These are phyloP conservation scores for Chloromyia formosa DNA, from an alignment of 2,888 invertebrate species.

Conservation along the genomic window DNA sequence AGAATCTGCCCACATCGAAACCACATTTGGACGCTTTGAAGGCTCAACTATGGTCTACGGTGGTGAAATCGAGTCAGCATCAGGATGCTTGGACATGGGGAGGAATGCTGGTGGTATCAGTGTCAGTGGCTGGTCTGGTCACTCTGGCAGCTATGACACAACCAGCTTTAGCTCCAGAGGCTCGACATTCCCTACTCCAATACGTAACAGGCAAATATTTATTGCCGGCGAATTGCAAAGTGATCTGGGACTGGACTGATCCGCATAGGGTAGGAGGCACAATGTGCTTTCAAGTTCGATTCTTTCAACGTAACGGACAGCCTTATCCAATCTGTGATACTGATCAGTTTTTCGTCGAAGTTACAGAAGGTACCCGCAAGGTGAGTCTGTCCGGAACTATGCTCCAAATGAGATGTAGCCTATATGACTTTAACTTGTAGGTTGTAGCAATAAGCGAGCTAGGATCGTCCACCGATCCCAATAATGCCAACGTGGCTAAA, in stretches of 20 bases:
- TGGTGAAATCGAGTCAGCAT: conserved; percentile 84
- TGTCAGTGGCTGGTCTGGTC: conserved; percentile 87
- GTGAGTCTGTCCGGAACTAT: conserved; percentile 60
- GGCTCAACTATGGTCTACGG: conserved; percentile 85
- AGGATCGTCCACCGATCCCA: conserved; percentile 86
- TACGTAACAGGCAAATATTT: conserved; percentile 93
- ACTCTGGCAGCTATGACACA: conserved; percentile 92
- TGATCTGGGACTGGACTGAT: conserved; percentile 88
- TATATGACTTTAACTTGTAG: conserved; percentile 62
- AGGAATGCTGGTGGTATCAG: conserved; percentile 90
- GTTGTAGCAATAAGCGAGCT: conserved; percentile 86
- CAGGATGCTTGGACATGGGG: conserved; percentile 93
- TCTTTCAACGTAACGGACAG: conserved; percentile 92
- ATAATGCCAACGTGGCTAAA: conserved; percentile 84
- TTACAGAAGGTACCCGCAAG: conserved; percentile 84
- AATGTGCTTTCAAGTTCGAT: conserved; percentile 89
- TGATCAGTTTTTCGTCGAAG: conserved; percentile 87
- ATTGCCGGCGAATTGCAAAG: conserved; percentile 85
- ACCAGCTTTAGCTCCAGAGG: conserved; percentile 88
- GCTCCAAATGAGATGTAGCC: too few relatives aligned
- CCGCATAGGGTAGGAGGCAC: conserved; percentile 90
- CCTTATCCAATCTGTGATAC: conserved; percentile 95
- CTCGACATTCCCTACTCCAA: conserved; percentile 87
- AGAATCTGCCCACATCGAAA: conserved; percentile 83
- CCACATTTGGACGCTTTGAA: conserved; percentile 80